A percentile compares a stretch with the other conserved stretches of the same genome.
These are phyloP conservation scores for Anarhynchus alexandrinus DNA, from an alignment of 2,113 vertebrate genomes.

Conservation along the genomic window DNA sequence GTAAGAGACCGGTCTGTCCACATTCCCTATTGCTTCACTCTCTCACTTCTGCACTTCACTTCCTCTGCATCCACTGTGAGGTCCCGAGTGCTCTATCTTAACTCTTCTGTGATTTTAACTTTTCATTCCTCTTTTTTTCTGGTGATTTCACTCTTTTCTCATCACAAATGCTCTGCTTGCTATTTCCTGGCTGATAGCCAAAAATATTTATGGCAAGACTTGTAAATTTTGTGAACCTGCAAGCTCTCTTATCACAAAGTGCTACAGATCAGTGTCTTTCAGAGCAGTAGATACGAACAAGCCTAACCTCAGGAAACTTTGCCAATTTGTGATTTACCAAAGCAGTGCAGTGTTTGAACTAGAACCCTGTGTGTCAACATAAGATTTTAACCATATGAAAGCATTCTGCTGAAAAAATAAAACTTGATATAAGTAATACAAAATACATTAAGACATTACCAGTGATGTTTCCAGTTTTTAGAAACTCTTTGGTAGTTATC, in stretches of 20 bases:
- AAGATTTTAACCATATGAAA: background rate
- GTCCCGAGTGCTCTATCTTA: background rate
- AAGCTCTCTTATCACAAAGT: background rate
- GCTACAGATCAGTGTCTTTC: background rate
- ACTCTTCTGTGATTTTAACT: background rate
- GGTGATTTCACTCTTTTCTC: background rate
- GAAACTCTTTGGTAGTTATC: background rate
- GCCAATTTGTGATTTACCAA: background rate
- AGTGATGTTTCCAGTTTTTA: background rate
- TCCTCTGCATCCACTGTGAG: background rate
- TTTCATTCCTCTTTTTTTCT: background rate
- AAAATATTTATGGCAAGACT: background rate
- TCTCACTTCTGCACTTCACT: background rate
- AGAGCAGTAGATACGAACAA: background rate
- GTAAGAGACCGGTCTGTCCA: background rate
- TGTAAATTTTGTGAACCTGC: background rate
- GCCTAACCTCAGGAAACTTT: background rate
- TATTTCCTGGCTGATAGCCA: background rate
- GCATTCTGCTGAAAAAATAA: background rate
- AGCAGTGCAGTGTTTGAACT: background rate
- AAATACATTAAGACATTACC: background rate
- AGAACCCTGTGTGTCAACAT: background rate
- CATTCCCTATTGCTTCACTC: background rate
- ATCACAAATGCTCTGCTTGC: background rate
- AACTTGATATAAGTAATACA: background rate